These are phyloP conservation scores for Diorhabda elongata DNA, from an alignment of 1,140 invertebrate species.

Conservation along the genomic window DNA sequence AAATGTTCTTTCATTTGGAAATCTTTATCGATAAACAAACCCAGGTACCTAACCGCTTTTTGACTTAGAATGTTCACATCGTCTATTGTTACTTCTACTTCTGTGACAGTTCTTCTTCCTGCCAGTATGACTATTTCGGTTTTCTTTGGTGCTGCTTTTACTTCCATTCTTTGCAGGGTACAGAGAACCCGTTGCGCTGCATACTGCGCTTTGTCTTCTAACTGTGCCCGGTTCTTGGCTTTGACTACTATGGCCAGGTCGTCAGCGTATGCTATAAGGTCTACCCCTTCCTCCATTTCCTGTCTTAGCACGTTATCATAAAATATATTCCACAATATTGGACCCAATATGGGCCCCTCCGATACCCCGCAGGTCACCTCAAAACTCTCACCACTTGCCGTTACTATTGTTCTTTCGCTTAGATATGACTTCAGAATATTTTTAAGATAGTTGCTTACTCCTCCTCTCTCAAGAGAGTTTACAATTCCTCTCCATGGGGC, in stretches of 20 bases:
- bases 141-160: background rate
- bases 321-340: constrained; percentile 39
- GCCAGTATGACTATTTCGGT: constrained; percentile 4
- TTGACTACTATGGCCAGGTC: too few species aligned
- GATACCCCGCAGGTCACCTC: constrained; percentile 35
- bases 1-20: constrained; percentile 10
- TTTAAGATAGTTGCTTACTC: constrained; percentile 12
- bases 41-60: constrained; percentile 9
- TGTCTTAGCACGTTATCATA: constrained; percentile 35
- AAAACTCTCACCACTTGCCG: background rate
- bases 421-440: constrained; percentile 19
- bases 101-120: background rate
- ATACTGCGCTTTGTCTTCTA: constrained; percentile 11
- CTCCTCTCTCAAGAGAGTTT: constrained; percentile 4
- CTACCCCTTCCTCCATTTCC: constrained; percentile 22
- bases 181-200: constrained; percentile 9
- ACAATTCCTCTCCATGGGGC: constrained; percentile 23
- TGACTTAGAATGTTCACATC: background rate
- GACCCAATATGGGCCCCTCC: constrained; percentile 43
- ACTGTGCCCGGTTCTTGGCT: too few species aligned
- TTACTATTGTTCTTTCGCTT: constrained; percentile 11
- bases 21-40: background rate
- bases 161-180: background rate
- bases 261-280: too few species aligned
- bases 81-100: background rate